A percentile compares a stretch with the other conserved stretches of the same genome.
Conservation (phyloP, 2,888 invertebrate species). For the Dasypolia templi region DNA sequence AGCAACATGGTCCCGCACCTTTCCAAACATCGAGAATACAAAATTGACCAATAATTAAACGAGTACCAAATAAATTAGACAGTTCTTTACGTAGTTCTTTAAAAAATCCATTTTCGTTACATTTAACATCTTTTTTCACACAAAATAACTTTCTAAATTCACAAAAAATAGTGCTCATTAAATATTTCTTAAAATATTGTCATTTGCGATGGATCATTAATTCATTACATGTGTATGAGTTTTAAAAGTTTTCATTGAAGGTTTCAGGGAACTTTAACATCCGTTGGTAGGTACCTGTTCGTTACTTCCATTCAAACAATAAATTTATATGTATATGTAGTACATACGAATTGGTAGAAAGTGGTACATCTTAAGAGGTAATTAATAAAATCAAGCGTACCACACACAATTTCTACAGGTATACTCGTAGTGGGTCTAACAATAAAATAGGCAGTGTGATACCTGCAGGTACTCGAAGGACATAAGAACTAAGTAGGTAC, state of each 20-base stretch:
- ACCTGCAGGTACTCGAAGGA: constrained; percentile 1
- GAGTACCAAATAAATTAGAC: constrained; percentile 39
- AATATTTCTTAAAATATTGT: constrained; percentile 82
- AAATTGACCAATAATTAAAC: constrained; percentile 37
- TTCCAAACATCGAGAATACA: neutral
- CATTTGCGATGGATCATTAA: constrained; percentile 70
- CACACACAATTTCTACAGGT: neutral
- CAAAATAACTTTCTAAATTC: constrained; percentile 68
- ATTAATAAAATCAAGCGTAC: constrained; percentile 18
- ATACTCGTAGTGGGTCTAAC: neutral
- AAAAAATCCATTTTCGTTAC: constrained; percentile 29
- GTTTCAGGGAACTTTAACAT: constrained; percentile 13
- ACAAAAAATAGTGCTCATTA: constrained; percentile 82
- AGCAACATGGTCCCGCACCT: neutral
- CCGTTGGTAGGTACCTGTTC: neutral
- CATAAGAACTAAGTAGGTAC: neutral
- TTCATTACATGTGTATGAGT: constrained; percentile 47
- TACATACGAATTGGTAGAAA: constrained; percentile 22
- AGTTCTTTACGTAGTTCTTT: constrained; percentile 29
- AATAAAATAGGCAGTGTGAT: constrained; percentile 30
- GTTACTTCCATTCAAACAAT: constrained; percentile 21
- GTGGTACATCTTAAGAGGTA: constrained; percentile 12
- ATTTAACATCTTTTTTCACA: constrained; percentile 54
- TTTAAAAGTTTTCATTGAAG: constrained; percentile 28
- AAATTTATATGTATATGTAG: constrained; percentile 8